Base-by-base conservation (phyloP, 2,888 invertebrate genomes). In the Drosophila paranaensis region DNA sequence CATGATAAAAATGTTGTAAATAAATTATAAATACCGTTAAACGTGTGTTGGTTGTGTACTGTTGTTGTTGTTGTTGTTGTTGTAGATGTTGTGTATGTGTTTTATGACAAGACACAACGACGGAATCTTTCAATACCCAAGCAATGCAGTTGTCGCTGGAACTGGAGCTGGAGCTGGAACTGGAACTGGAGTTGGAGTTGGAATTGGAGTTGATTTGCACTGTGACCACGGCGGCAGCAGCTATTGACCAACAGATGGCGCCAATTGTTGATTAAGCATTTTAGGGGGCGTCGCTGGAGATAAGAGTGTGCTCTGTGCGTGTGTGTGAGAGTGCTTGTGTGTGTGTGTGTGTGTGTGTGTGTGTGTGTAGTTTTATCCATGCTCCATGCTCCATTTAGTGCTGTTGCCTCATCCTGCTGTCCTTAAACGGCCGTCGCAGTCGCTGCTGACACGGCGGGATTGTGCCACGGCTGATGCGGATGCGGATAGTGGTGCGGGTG, bases 381-480 rank as follows among this genome's bases (percentile, higher is more conserved):
- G 60, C 43, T 60, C 45, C 27, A 30, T 48, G 50, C 56, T 45
- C 48, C 53, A 60, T 43, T 60, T 30, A 50, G 45, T 11, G 35
- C 40, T 62, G 40, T 13, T n/a, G n/a, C 48, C n/a, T 56, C 53
- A 42, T 65, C 30, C 33, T 25, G 40, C 60, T 39, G 25, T 71
- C 54, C 83, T 88, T 92, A 92, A 79, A 92, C 93, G 65, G 93
- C 92, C 46, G 86, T 74, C 56, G 86, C 84, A 45, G 93, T 91
- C 51, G 93, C 90, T 77, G 92, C 91, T 75, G 92, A 82, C 58
- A 90, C 89, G 60, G 91, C 91, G 54, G 92, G 92, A 92, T 93
- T 93, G 83, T 93, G 92, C 93, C 93, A 93, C 60, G 92, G 93
- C 85, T 93, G 93, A 65, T 92, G 92, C 56, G 92, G 91, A 83